Percentiles rank a stretch among this genome's conserved stretches.
Conservation (phyloP, 2,888 invertebrate species). For the Drosophila meridiana region DNA sequence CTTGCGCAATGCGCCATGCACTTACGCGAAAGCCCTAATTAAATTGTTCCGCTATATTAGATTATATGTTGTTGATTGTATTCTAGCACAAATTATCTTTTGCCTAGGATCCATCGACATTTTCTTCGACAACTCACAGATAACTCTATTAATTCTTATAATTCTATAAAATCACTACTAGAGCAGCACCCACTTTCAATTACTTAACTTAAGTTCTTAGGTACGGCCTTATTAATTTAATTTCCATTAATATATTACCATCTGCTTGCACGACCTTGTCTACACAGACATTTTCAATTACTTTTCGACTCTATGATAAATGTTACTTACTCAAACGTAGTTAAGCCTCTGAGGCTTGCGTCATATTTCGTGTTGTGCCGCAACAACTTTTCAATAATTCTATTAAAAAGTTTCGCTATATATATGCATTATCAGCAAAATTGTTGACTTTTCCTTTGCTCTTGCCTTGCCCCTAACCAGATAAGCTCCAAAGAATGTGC, state of each 20-base stretch:
- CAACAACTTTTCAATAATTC: slow-evolving; percentile 44
- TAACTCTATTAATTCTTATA: neutral
- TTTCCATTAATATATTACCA: slow-evolving; percentile 20
- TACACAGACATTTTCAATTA: slow-evolving; percentile 15
- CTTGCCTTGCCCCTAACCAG: slow-evolving; percentile 19
- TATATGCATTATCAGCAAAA: slow-evolving; percentile 64
- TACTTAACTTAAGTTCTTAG: neutral
- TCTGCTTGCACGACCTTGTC: neutral
- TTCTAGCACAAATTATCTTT: neutral
- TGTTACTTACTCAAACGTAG: neutral
- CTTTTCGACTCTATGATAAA: slow-evolving; percentile 11
- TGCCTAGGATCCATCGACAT: neutral
- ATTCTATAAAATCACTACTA: neutral
- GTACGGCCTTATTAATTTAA: slow-evolving; percentile 4
- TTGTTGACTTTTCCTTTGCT: slow-evolving; percentile 24
- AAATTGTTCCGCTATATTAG: neutral
- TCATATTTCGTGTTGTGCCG: slow-evolving; percentile 10
- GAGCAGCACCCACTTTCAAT: neutral
- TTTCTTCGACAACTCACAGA: neutral
- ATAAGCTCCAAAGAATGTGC: slow-evolving; percentile 54
- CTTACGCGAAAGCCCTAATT: neutral
- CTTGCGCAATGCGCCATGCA: neutral
- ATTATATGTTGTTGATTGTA: neutral
- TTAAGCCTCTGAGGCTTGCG: slow-evolving; percentile 8
- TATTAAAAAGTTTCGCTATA: slow-evolving; percentile 31